These are phyloP conservation scores for Trinectes maculatus DNA, from an alignment of 2,113 vertebrate genomes.

Conservation along the genomic window DNA sequence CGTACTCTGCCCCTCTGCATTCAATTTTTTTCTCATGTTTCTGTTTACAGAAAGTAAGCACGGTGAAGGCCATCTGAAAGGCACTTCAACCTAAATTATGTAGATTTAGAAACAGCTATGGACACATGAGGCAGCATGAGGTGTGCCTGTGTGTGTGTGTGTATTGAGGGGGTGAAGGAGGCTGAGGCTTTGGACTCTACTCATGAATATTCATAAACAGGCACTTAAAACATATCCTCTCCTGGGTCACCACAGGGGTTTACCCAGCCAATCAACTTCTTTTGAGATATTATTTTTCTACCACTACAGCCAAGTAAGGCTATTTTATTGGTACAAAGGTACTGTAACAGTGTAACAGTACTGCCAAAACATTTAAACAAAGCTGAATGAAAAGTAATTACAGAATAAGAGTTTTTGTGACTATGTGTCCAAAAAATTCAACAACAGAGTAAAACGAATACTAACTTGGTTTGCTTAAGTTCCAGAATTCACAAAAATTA, in stretches of 20 bases:
- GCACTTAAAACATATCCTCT: constrained; percentile 67
- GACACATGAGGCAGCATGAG: constrained; percentile 64
- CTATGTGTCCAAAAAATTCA: neutral
- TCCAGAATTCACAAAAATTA: too few relatives aligned
- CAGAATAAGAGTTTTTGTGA: neutral
- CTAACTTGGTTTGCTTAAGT: too few relatives aligned
- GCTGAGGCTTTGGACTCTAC: constrained; percentile 24
- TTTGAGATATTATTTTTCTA: constrained; percentile 33
- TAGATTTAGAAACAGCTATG: constrained; percentile 79
- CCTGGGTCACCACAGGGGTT: constrained; percentile 52
- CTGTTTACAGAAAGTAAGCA: constrained; percentile 70
- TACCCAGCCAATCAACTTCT: constrained; percentile 61
- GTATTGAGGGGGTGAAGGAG: neutral
- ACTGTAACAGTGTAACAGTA: too few relatives aligned
- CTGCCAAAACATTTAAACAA: constrained; percentile 17
- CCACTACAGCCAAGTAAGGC: constrained; percentile 1
- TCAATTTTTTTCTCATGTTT: neutral
- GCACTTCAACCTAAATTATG: constrained; percentile 82
- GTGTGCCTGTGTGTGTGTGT: neutral
- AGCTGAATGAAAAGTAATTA: constrained; percentile 4
- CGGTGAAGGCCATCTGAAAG: constrained; percentile 79
- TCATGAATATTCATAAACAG: constrained; percentile 77
- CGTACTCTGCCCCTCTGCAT: neutral
- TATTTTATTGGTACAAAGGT: neutral
- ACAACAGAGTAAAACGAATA: too few relatives aligned